A percentile compares a stretch with the other conserved stretches of the same genome.
These are phyloP conservation scores for Nasonovia ribisnigri DNA, from an alignment of 2,888 invertebrate species.

Conservation along the genomic window DNA sequence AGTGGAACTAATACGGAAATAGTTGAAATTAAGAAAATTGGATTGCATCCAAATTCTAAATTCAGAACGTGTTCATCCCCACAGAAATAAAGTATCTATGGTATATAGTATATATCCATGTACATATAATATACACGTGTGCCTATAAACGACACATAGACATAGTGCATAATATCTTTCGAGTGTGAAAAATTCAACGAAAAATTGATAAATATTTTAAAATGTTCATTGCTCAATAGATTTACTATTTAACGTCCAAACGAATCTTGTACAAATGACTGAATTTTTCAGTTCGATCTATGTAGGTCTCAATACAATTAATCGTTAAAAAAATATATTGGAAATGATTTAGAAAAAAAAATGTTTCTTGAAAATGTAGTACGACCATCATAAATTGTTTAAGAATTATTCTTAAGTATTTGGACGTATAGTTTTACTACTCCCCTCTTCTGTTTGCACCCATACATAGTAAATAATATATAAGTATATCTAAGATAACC, in stretches of 20 bases:
- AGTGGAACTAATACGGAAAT: neutral
- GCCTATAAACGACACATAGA: neutral
- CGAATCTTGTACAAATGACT: neutral
- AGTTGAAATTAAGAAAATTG: neutral
- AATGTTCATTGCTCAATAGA: neutral
- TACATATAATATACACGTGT: neutral
- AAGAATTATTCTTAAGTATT: neutral
- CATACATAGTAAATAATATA: neutral
- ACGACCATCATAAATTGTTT: neutral
- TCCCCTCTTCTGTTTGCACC: neutral
- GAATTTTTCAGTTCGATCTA: neutral
- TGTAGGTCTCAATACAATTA: neutral
- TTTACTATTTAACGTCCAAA: neutral
- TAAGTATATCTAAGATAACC: neutral
- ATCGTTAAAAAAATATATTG: neutral
- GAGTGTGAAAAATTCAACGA: neutral
- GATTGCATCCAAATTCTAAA: conserved; percentile 49
- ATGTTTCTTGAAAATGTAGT: neutral
- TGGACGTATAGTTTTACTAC: neutral
- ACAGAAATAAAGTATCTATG: neutral
- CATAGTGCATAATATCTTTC: neutral
- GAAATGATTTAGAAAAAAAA: neutral
- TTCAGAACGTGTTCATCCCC: neutral
- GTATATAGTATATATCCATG: neutral
- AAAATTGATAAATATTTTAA: neutral